These are phyloP conservation scores for Imbricaverruca yamaguchii DNA, from an alignment of 2,888 invertebrate genomes.

Conservation along the genomic window DNA sequence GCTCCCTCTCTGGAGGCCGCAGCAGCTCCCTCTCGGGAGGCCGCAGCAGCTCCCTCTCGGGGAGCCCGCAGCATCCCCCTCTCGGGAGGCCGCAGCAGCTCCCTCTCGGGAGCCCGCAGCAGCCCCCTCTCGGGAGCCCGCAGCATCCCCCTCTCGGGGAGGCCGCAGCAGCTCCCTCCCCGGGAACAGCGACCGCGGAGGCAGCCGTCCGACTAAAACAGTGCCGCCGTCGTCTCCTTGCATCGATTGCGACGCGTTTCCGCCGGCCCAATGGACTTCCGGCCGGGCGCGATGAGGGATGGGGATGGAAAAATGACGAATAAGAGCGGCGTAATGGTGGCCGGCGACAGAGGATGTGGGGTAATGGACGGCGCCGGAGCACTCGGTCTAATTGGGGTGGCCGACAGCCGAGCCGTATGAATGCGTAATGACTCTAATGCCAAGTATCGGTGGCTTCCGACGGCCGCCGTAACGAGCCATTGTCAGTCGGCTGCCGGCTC, in stretches of 20 bases:
- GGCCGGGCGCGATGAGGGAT: conserved; percentile 5
- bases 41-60: too few species aligned
- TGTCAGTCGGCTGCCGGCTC: background rate
- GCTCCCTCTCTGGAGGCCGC: background rate
- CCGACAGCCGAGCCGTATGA: background rate
- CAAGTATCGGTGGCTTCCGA: background rate
- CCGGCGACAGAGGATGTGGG: background rate
- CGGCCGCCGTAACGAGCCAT: background rate
- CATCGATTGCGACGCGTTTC: conserved; percentile 18
- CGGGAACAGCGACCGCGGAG: background rate
- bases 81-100: too few species aligned
- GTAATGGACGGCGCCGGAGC: background rate
- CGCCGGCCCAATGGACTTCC: conserved; percentile 7
- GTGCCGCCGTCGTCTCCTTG: background rate
- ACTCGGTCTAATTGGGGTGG: conserved; percentile 11
- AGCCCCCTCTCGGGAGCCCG: too few species aligned
- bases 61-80: too few species aligned
- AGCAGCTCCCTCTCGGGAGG: too few species aligned
- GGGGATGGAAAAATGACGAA: conserved; percentile 20
- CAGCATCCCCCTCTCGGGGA: too few species aligned
- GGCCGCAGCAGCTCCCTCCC: background rate
- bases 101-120: too few species aligned
- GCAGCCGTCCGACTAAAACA: conserved; percentile 12
- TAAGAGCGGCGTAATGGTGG: background rate
- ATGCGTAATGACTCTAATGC: conserved; percentile 12